Evolutionary conservation across 2,113 vertebrate genomes (phyloP), one percentile per base, ranked within the genome.

Genomic region (Falco punctatus): DNA sequence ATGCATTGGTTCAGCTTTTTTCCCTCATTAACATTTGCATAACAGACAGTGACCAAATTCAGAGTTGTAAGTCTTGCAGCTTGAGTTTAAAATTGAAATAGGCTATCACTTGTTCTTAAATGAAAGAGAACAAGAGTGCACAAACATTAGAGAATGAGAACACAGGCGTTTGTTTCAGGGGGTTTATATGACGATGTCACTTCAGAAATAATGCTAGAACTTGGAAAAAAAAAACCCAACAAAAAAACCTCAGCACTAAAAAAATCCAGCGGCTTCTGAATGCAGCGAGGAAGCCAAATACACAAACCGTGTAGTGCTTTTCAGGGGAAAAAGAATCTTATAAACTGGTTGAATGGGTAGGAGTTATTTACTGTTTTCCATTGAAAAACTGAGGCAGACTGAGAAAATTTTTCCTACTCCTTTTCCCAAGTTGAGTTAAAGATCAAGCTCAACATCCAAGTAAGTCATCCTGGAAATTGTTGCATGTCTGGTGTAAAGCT

Each of bases 221-320:
- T 35, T 69, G 12, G 10, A 9, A 42, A 75, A 64, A 54, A 12
- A 84, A 32, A 42, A 28, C 2, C 7, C 19, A 42, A 30, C 15
- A 32, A 55, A 49, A 51, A 81, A 35, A 42, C 5, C 1, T 1
- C 11, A 23, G 4, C 0, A 1, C 8, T 33, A 26, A 20, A 81
- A 58, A 21, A 5, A 1, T 0, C 3, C 11, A 28, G 1, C 5
- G 23, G 15, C 19, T 57, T 83, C 17, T 35, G 32, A 90, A 57
- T 77, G 35, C 20, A 24, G 16, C 19, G 35, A 74, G 48, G 27
- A 67, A 15, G 10, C 33, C 48, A 85, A 35, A 54, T 51, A 20
- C 4, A 75, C 6, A 86, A 82, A 40, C 10, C 9, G 0, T 54
- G 28, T 54, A 33, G 14, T 24, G 9, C 21, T 90, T 38, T 86